Evolutionary conservation across 2,888 invertebrate genomes (phyloP), one percentile per base, ranked within the genome.

Genomic region (Tetropium fuscum): DNA sequence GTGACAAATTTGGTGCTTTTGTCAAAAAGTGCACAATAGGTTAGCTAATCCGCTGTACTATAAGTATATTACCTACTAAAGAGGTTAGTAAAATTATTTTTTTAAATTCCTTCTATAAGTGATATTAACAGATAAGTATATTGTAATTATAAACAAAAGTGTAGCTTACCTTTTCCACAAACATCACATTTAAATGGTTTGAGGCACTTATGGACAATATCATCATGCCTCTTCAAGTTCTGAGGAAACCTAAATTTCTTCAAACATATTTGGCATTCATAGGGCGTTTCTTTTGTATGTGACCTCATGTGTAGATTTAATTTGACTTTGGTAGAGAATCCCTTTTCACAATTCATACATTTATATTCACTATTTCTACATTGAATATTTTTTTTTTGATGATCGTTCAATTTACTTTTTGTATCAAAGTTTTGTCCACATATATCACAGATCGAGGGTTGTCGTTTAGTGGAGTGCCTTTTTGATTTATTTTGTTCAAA

Each of bases 181-280:
- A 66, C 47, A 20, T 72, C 72, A 61, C 72, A 72, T 55, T 64
- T 68, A 43, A 69, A 72, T 22, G 71, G 69, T 54, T 72, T 72
- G 4, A 70, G 20, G n/a, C 69, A 68, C 40, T 65, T 62, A 49
- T 72, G 72, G 13, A 66, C 57, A 36, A 63, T 59, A 38, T 60
- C 60, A 11, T 54, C 60, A 44, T 67, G 67, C 38, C 67, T 58
- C 49, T 56, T 60, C 18, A 64, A 44, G 53, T 64, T 67, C 5
- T 58, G 51, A 7, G 58, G 22, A 49, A 58, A 55, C n/a, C 54
- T 53, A 44, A 66, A 66, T 41, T 59, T 64, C 41, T 62, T 66
- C 3, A 20, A 34, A 53, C 66, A 66, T 6, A 60, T 43, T 49
- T 64, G 62, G 53, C 66, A 66, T 41, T 64, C 58, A 38, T 62